phyloP scores from a whole-genome alignment of 2,113 vertebrate genomes.

The Pyrgilauda ruficollis region DNA sequence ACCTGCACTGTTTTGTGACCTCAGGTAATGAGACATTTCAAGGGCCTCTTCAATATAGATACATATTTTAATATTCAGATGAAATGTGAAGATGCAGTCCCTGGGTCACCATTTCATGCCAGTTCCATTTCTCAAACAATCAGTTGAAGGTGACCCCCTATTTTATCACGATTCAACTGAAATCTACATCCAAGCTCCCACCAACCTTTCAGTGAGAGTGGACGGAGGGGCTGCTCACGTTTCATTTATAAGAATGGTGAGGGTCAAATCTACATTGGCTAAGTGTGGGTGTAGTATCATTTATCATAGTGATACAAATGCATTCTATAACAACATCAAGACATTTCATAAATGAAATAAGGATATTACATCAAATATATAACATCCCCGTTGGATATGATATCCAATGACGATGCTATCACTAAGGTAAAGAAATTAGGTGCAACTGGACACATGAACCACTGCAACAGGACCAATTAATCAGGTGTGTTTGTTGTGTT shows the following conservation, averaged over 20 bases:
- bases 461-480: neutral
- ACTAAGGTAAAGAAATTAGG: neutral
- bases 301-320: neutral
- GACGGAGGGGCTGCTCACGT: fast-evolving
- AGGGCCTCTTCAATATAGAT: neutral
- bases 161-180: neutral
- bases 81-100: neutral
- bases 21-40: neutral
- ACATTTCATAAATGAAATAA: neutral
- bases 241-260: neutral
- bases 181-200: neutral
- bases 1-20: neutral
- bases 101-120: neutral
- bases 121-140: neutral
- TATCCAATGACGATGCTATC: neutral
- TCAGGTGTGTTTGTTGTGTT: neutral
- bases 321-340: neutral
- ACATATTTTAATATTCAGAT: neutral
- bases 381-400: neutral
- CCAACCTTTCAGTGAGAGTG: fast-evolving
- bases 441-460: neutral
- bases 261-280: too few relatives aligned
- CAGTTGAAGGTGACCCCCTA: neutral
- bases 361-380: neutral
- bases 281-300: neutral